A percentile compares a stretch with the other conserved stretches of the same genome.
Evolutionary conservation across 2,888 invertebrate genomes (phyloP).

Genomic region (Synergus gifuensis): DNA sequence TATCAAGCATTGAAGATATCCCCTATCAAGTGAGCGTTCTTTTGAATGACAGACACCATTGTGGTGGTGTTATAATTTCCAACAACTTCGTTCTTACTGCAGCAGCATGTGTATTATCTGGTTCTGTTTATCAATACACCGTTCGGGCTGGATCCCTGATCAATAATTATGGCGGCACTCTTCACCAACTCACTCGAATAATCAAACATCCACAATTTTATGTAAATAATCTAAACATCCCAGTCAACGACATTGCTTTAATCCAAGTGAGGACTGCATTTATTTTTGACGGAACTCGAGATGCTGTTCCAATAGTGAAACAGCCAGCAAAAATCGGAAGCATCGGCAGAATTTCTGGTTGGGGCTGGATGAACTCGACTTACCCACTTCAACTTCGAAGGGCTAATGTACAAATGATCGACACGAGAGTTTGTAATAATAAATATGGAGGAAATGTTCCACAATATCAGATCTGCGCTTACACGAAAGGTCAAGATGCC

Average conservation of each 20-base stretch:
- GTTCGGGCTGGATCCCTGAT: constrained; percentile 80
- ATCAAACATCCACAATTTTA: constrained; percentile 79
- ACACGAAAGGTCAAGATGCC: constrained; percentile 78
- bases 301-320: background rate
- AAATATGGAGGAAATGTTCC: constrained; percentile 70
- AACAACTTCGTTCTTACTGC: constrained; percentile 79
- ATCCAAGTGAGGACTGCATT: constrained; percentile 76
- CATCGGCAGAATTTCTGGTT: constrained; percentile 57
- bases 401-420: constrained; percentile 80
- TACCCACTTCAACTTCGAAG: constrained; percentile 73
- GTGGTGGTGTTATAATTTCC: constrained; percentile 80
- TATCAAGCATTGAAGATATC: constrained; percentile 77
- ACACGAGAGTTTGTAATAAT: constrained; percentile 76
- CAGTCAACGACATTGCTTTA: constrained; percentile 79
- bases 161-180: constrained; percentile 77
- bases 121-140: constrained; percentile 60
- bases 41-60: constrained; percentile 71
- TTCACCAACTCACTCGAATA: constrained; percentile 78
- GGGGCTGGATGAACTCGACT: constrained; percentile 52
- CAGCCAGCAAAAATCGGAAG: constrained; percentile 35
- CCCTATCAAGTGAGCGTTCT: constrained; percentile 79
- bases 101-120: constrained; percentile 80
- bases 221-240: constrained; percentile 61
- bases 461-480: constrained; percentile 80
- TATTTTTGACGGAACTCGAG: background rate